Evolutionary conservation across 2,797 vertebrate genomes (phyloP).

Genomic region (Apogon hyalosoma): DNA sequence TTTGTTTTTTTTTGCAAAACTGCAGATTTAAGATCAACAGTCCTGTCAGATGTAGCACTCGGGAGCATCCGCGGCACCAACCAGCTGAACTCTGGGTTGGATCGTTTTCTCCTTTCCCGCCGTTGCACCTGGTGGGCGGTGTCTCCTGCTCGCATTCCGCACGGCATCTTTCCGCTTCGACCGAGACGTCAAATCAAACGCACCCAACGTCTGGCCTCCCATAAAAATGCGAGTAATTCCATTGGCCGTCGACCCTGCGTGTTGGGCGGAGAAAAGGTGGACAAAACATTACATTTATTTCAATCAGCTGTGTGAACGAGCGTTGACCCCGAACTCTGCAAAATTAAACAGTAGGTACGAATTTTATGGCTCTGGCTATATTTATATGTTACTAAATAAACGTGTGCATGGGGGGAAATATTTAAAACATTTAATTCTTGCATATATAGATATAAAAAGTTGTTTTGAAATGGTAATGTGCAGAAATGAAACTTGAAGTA

Average conservation of each 20-base stretch:
- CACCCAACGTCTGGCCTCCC: background rate
- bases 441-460: background rate
- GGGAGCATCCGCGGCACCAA: background rate
- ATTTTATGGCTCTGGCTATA: background rate
- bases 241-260: slow-evolving; percentile 38
- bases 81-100: background rate
- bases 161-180: accelerated
- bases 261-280: background rate
- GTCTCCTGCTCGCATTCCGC: background rate
- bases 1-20: background rate
- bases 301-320: slow-evolving; percentile 55
- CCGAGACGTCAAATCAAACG: background rate
- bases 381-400: background rate
- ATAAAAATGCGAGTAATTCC: background rate
- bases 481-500: background rate
- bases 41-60: background rate
- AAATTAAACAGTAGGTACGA: slow-evolving; percentile 17
- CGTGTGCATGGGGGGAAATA: background rate
- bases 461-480: background rate
- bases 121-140: slow-evolving; percentile 30
- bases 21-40: background rate
- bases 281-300: slow-evolving; percentile 17
- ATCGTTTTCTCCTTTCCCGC: accelerated
- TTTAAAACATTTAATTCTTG: background rate
- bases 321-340: background rate